A percentile compares a stretch with the other conserved stretches of the same genome.
Evolutionary conservation across 2,888 invertebrate species (phyloP).

Genomic region (Halictus ligatus): DNA sequence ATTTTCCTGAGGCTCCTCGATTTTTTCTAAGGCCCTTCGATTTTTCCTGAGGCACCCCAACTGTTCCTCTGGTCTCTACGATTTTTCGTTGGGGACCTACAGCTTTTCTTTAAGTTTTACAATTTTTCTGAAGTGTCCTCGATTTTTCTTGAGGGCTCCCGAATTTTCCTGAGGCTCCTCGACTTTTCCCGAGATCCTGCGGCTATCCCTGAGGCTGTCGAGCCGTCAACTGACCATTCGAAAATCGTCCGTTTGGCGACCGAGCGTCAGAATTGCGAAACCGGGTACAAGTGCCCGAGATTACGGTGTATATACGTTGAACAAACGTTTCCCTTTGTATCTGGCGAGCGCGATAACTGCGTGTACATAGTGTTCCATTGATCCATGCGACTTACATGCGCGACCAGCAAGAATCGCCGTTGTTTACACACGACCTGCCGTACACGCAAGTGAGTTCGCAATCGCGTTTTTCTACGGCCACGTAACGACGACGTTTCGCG

Average conservation of each 20-base stretch:
- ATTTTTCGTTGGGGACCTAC: no score
- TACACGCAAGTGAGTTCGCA: constrained; percentile 25
- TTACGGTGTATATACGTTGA: constrained; percentile 59
- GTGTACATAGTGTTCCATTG: constrained; percentile 18
- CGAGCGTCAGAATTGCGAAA: constrained; percentile 61
- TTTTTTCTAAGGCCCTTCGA: no score
- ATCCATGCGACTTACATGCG: constrained; percentile 2
- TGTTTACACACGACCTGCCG: constrained; percentile 35
- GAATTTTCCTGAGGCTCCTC: no score
- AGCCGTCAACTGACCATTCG: neutral
- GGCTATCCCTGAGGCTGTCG: no score
- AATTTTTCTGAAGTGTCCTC: no score
- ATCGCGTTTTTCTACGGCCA: constrained; percentile 50
- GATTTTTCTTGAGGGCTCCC: no score
- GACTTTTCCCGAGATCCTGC: no score
- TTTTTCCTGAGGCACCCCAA: no score
- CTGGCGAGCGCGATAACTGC: constrained; percentile 61
- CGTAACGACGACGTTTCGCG: constrained; percentile 58
- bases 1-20: no score
- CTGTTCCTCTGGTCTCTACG: no score
- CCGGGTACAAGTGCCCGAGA: constrained; percentile 47
- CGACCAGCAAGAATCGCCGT: neutral
- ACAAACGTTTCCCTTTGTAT: constrained; percentile 68
- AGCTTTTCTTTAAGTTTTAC: no score
- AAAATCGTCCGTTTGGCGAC: neutral